Conservation (phyloP, 2,888 invertebrate species). For the Sarcophaga carnaria region DNA sequence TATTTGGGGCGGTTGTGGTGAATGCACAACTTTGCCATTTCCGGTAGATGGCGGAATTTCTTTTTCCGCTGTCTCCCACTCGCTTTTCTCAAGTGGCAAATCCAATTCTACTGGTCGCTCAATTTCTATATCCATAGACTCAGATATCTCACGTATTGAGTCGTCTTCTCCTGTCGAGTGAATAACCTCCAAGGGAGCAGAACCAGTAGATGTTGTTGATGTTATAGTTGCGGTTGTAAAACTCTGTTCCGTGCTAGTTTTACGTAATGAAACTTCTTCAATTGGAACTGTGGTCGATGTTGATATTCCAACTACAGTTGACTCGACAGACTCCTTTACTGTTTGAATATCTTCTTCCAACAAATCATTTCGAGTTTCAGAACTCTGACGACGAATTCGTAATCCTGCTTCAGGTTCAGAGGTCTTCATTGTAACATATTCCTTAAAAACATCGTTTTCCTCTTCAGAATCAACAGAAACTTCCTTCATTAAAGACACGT, state of each 20-base stretch:
- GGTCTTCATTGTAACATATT: conserved; percentile 77
- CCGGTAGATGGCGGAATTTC: conserved; percentile 73
- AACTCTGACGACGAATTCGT: conserved; percentile 79
- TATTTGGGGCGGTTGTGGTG: conserved; percentile 72
- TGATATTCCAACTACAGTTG: conserved; percentile 37
- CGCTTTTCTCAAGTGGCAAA: conserved; percentile 79
- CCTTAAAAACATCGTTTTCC: conserved; percentile 77
- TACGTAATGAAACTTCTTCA: conserved; percentile 27
- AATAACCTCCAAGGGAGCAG: conserved; percentile 74
- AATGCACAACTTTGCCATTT: conserved; percentile 77
- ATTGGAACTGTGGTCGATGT: neutral
- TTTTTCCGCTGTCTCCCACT: conserved; percentile 80
- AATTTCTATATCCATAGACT: conserved; percentile 67
- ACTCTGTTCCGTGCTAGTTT: conserved; percentile 68
- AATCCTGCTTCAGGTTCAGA: conserved; percentile 72
- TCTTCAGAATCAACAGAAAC: conserved; percentile 77
- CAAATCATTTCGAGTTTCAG: conserved; percentile 80
- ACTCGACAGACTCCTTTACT: conserved; percentile 59
- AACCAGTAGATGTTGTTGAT: conserved; percentile 73
- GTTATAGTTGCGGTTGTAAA: conserved; percentile 72
- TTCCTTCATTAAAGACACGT: conserved; percentile 74
- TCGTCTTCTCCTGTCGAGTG: conserved; percentile 76
- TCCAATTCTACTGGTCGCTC: conserved; percentile 74
- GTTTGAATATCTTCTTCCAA: conserved; percentile 65
- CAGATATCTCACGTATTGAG: conserved; percentile 77